Base-by-base conservation (phyloP, 2,888 invertebrate genomes). In the Branchipolynoe longqiensis region DNA sequence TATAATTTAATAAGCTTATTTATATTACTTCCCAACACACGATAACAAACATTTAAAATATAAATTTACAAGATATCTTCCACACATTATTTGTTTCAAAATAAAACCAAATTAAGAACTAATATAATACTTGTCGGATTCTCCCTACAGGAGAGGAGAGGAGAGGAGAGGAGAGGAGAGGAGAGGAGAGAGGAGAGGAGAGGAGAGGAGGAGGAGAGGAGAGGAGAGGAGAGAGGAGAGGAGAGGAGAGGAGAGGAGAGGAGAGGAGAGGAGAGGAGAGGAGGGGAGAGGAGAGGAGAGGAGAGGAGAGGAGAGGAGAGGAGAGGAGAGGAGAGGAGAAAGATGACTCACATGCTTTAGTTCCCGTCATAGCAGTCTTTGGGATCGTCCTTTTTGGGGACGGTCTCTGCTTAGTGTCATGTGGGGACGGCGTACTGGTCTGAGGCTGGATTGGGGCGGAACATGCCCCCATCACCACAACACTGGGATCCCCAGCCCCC, bases 321-420 rank as follows among this genome's bases (percentile, higher is more conserved):
- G 48, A 18, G 18, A 48, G 48, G 48, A 48, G 48, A 48, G 48
- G 18, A 18, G 18, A 48, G 48, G 48, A 48, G 48, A 48, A 18
- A 48, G 48, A 48, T 48, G 48, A 69, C 69, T 33, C n/a, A 69
- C 69, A 38, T 69, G 69, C 69, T 69, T 69, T 69, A 38, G 12
- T 69, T 14, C 36, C 12, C 22, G 12, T 69, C 38, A 69, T 1
- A 22, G 36, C 36, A 0, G 38, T 38, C 12, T 22, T 38, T 2
- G 69, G 22, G 33, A 25, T 14, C n/a, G 36, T 62, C 31, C 62
- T 38, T 8, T 22, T 62, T 6, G 62, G 62, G 12, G 69, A 69
- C 12, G 69, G 18, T n/a, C 69, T 69, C 22, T 14, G 36, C 38
- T 69, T 69, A 25, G 62, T 1, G 22, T 69, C 69, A 12, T 33